Conservation (phyloP, 2,797 vertebrate species). For the Sebastes itinus region DNA sequence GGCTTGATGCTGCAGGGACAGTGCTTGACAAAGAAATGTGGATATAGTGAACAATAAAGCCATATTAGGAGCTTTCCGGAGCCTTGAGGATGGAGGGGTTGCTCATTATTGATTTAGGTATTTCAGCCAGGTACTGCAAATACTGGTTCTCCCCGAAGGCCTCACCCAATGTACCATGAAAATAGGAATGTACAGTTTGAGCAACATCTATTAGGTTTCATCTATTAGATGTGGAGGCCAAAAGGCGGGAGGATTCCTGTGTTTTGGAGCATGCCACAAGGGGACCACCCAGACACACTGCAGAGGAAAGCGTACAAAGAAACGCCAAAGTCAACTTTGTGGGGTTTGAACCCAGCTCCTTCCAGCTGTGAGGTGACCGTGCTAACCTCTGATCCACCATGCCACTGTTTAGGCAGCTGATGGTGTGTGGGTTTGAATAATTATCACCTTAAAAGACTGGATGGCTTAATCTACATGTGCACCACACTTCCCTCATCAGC, state of each 20-base stretch:
- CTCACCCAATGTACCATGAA: neutral
- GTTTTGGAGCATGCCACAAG: neutral
- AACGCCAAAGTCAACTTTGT: neutral
- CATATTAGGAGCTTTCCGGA: neutral
- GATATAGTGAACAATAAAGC: constrained; percentile 9
- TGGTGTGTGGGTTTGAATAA: constrained; percentile 40
- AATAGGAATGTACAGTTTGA: neutral
- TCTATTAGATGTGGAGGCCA: neutral
- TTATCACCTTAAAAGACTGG: constrained; percentile 19
- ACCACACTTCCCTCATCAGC: neutral
- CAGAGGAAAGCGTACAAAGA: neutral
- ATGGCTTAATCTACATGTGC: constrained; percentile 12
- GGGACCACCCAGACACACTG: neutral
- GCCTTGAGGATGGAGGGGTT: constrained; percentile 14
- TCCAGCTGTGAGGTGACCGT: constrained; percentile 14
- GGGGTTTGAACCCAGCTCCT: neutral
- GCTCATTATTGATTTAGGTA: neutral
- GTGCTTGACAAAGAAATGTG: constrained; percentile 14
- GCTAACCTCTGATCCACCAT: neutral
- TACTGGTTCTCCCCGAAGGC: neutral
- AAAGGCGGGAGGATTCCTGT: neutral
- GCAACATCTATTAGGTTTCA: neutral
- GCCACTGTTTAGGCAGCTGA: constrained; percentile 24
- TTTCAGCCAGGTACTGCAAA: constrained; percentile 18
- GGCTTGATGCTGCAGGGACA: constrained; percentile 3